Conservation (phyloP, 2,888 invertebrate species). For the Tetrapedia diversipes region DNA sequence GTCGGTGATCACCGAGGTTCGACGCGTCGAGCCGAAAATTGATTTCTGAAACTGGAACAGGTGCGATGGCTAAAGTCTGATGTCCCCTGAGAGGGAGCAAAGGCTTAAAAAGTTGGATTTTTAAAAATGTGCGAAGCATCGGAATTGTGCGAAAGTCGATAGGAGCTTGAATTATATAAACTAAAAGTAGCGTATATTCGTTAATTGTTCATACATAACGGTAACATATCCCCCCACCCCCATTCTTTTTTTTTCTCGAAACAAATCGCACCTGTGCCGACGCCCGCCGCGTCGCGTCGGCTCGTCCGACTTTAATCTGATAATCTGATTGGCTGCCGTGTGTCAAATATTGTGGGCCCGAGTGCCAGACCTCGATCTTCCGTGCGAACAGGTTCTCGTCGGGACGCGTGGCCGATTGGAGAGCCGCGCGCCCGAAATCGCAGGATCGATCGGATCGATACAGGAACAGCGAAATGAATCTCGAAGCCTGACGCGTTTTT, state of each 20-base stretch:
- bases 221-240: too few relatives aligned
- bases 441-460: constrained; percentile 53
- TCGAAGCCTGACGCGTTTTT: neutral
- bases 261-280: constrained; percentile 63
- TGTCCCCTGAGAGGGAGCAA: too few relatives aligned
- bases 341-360: constrained; percentile 79
- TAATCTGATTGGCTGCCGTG: constrained; percentile 79
- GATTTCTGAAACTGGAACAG: too few relatives aligned
- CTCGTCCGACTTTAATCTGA: constrained; percentile 76
- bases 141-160: too few relatives aligned
- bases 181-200: too few relatives aligned
- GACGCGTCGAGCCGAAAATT: too few relatives aligned
- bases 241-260: constrained; percentile 34
- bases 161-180: too few relatives aligned
- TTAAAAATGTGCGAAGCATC: too few relatives aligned
- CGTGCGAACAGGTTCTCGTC: constrained; percentile 71
- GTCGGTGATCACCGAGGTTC: too few relatives aligned
- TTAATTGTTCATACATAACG: too few relatives aligned
- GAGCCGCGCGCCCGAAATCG: constrained; percentile 55
- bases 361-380: constrained; percentile 70
- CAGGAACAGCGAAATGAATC: constrained; percentile 35
- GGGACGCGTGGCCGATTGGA: constrained; percentile 69
- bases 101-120: too few relatives aligned
- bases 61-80: too few relatives aligned
- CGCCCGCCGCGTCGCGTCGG: constrained; percentile 47